Percentiles rank a stretch among this genome's conserved stretches.
These are phyloP conservation scores for Salvelinus sp. DNA, from an alignment of 2,113 vertebrate species.

Conservation along the genomic window DNA sequence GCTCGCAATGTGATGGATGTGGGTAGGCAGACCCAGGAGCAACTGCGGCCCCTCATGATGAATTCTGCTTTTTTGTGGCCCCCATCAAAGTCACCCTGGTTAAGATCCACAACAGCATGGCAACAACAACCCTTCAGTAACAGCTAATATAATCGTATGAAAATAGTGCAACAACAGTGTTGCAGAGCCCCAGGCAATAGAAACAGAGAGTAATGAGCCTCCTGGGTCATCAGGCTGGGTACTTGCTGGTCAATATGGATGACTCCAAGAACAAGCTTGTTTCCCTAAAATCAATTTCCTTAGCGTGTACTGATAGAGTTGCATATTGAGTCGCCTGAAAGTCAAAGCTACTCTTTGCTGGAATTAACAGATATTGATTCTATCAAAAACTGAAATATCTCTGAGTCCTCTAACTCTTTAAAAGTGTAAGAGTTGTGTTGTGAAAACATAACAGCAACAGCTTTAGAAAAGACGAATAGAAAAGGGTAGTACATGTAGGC, in stretches of 20 bases:
- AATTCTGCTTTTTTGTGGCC: too few species aligned
- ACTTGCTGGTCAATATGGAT: conserved; percentile 39
- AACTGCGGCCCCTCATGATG: too few species aligned
- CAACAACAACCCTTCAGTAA: neutral
- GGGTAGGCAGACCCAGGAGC: too few species aligned
- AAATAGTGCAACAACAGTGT: neutral
- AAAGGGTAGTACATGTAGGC: too few species aligned
- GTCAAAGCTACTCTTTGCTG: conserved; percentile 9
- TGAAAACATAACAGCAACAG: too few species aligned
- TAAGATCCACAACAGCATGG: conserved; percentile 26
- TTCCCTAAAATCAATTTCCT: conserved; percentile 59
- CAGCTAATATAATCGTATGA: neutral
- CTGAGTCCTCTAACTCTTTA: neutral
- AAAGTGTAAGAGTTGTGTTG: too few species aligned
- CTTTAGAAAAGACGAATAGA: too few species aligned
- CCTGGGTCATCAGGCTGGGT: conserved; percentile 24
- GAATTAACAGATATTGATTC: conserved; percentile 32
- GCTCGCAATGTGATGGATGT: too few species aligned
- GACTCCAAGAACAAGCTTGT: conserved; percentile 64
- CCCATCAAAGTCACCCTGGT: too few species aligned
- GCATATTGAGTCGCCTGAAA: conserved; percentile 44
- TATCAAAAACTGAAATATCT: conserved; percentile 29
- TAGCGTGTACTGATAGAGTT: conserved; percentile 52
- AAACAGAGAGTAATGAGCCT: neutral
- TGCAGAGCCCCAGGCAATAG: neutral